Percentiles rank a stretch among this genome's conserved stretches.
These are phyloP conservation scores for Turdus rufiventris DNA, from an alignment of 2,113 vertebrate species.

Conservation along the genomic window DNA sequence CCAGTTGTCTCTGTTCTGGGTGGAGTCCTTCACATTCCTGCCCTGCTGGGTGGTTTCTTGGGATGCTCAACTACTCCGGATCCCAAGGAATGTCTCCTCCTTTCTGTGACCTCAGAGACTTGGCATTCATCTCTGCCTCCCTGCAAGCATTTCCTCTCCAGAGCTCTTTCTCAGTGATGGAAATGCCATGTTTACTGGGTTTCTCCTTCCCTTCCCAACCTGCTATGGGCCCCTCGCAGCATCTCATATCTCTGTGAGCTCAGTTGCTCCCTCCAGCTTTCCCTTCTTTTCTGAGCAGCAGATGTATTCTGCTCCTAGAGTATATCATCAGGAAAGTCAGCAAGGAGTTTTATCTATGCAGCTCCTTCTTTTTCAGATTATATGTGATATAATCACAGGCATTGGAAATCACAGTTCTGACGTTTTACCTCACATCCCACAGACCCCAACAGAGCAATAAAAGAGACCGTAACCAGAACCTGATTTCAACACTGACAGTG, in stretches of 20 bases:
- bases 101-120: conserved; percentile 19
- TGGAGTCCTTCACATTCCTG: conserved; percentile 34
- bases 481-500: not conserved
- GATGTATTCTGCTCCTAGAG: not conserved
- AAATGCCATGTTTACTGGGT: not conserved
- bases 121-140: not conserved
- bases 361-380: not conserved
- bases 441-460: not conserved
- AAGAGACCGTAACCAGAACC: not conserved
- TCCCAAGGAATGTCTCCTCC: conserved; percentile 24
- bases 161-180: not conserved
- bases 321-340: not conserved
- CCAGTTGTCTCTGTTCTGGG: not conserved
- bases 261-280: not conserved
- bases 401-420: not conserved
- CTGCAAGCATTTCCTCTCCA: not conserved
- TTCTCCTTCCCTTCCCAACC: not conserved
- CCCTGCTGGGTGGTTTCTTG: conserved; percentile 12
- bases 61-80: not conserved
- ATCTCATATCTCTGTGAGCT: accelerated
- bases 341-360: not conserved
- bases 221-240: not conserved
- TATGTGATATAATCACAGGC: not conserved
- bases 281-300: not conserved
- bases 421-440: not conserved